Conservation (phyloP, 2,797 vertebrate genomes). For the Pachyuromys duprasi region DNA sequence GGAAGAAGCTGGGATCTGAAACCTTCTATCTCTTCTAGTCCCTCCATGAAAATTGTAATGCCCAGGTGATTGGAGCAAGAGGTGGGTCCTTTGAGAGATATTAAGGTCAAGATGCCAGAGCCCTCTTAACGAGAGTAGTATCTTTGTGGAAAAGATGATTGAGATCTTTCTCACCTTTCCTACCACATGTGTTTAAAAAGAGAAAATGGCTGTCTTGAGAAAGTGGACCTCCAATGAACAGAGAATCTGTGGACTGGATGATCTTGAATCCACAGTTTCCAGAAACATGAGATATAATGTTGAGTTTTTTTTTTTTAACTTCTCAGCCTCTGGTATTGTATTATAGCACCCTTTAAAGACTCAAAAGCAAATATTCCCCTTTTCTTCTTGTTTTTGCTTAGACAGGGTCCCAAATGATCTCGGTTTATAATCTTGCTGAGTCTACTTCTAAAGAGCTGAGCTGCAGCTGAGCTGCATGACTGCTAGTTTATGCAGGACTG, state of each 20-base stretch:
- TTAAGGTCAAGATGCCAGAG: neutral
- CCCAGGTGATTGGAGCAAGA: no score
- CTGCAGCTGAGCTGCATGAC: accelerated
- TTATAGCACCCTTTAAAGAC: neutral
- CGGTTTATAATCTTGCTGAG: neutral
- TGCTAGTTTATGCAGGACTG: neutral
- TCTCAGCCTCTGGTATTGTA: neutral
- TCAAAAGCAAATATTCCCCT: neutral
- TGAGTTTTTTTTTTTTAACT: neutral
- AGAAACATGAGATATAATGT: neutral
- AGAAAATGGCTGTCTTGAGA: neutral
- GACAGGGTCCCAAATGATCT: neutral
- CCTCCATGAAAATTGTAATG: neutral
- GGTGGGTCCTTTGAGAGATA: neutral
- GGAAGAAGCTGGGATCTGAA: neutral
- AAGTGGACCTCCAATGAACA: neutral
- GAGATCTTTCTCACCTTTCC: neutral
- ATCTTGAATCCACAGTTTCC: neutral
- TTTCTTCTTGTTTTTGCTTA: neutral
- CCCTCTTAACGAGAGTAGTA: neutral
- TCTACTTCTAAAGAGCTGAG: neutral
- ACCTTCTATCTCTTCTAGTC: neutral
- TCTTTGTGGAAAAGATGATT: neutral
- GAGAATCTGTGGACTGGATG: neutral
- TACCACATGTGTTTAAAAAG: neutral